Evolutionary conservation across 2,888 invertebrate genomes (phyloP).

Genomic region (Uloborus plumipes): DNA sequence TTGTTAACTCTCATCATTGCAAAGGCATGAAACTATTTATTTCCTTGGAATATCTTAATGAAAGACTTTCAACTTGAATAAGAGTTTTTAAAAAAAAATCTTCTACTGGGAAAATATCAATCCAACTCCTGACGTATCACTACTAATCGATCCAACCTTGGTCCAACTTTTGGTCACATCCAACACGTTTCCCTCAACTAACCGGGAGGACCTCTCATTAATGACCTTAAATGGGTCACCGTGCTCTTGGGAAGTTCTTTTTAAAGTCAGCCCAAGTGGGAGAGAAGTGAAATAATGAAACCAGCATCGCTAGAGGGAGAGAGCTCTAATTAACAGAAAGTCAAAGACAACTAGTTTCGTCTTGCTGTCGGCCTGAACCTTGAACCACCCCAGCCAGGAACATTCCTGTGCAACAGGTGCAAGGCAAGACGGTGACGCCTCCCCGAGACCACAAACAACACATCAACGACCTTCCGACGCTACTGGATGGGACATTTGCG

Average conservation of each 20-base stretch:
- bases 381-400: slow-evolving; percentile 45
- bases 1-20: too few species aligned
- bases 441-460: slow-evolving; percentile 45
- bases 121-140: too few species aligned
- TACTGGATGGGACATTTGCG: slow-evolving; percentile 13
- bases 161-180: too few species aligned
- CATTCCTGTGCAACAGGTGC: slow-evolving; percentile 60
- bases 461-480: slow-evolving; percentile 57
- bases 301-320: slow-evolving; percentile 42
- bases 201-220: neutral
- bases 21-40: too few species aligned
- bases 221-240: slow-evolving; percentile 38
- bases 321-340: slow-evolving; percentile 26
- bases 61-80: too few species aligned
- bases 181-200: too few species aligned
- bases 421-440: slow-evolving; percentile 45
- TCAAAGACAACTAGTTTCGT: slow-evolving; percentile 44
- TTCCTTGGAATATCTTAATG: too few species aligned
- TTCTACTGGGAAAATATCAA: too few species aligned
- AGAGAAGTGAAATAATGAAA: slow-evolving; percentile 20
- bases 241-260: slow-evolving; percentile 24
- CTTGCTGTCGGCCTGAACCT: slow-evolving; percentile 43
- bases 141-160: too few species aligned
- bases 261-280: slow-evolving; percentile 7
- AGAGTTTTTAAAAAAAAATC: too few species aligned